phyloP scores from a whole-genome alignment of 2,888 invertebrate genomes.

The Cryptops parisi region DNA sequence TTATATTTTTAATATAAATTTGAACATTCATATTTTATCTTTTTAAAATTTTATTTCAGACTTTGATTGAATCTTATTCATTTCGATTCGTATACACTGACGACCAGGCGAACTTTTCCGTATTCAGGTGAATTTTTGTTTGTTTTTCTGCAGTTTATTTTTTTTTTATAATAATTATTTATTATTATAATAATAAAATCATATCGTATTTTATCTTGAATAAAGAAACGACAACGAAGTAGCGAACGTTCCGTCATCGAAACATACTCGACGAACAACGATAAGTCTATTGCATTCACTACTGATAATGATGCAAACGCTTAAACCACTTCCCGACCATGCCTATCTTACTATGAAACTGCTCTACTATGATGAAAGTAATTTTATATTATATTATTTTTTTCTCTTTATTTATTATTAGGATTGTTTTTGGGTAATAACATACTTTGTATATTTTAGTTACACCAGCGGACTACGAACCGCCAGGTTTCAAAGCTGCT shows the following conservation, averaged over 20 bases:
- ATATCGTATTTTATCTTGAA: neutral
- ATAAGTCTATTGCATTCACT: slow-evolving; percentile 31
- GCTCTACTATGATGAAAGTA: slow-evolving; percentile 33
- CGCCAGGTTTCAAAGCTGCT: slow-evolving; percentile 32
- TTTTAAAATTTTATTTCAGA: slow-evolving; percentile 20
- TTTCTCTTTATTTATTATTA: too few relatives aligned
- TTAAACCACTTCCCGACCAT: slow-evolving; percentile 31
- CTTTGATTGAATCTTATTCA: slow-evolving; percentile 25
- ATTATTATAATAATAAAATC: too few relatives aligned
- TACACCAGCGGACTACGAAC: slow-evolving; percentile 34
- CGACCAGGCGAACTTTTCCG: too few relatives aligned
- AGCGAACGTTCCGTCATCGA: neutral
- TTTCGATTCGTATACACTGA: slow-evolving; percentile 32
- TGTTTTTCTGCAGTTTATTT: too few relatives aligned
- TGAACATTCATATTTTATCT: too few relatives aligned
- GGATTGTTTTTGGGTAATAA: too few relatives aligned
- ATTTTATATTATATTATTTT: too few relatives aligned
- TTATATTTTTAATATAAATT: too few relatives aligned
- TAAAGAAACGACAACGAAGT: neutral
- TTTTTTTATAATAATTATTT: too few relatives aligned
- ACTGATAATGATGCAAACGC: slow-evolving; percentile 30
- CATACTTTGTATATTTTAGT: too few relatives aligned
- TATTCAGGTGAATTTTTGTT: too few relatives aligned
- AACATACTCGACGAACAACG: slow-evolving; percentile 31
- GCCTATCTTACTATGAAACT: slow-evolving; percentile 34